Evolutionary conservation across 1,140 invertebrate species (phyloP).

Genomic region (Papilio polytes): DNA sequence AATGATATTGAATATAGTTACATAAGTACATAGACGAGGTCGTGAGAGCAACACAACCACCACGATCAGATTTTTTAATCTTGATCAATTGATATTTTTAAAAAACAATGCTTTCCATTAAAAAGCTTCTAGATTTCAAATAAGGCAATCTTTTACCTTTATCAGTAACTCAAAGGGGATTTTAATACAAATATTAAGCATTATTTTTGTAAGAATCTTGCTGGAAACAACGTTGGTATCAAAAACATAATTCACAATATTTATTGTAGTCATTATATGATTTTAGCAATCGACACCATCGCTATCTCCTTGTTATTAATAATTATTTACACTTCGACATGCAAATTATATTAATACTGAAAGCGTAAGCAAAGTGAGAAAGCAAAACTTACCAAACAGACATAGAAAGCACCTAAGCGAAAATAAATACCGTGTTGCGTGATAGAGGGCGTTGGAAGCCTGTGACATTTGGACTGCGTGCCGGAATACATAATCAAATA

Average conservation of each 20-base stretch:
- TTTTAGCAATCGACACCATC: not conserved
- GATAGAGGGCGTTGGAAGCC: conserved; percentile 21
- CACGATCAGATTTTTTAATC: not conserved
- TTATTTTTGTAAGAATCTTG: not conserved
- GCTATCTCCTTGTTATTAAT: not conserved
- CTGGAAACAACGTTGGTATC: conserved; percentile 11
- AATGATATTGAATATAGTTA: too few species aligned
- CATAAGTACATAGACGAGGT: too few species aligned
- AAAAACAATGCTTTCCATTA: conserved; percentile 29
- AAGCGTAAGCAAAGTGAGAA: conserved; percentile 25
- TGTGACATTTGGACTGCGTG: conserved; percentile 23
- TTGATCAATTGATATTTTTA: not conserved
- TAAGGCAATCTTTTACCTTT: conserved; percentile 12
- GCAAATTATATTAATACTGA: conserved; percentile 16
- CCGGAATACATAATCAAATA: conserved; percentile 32
- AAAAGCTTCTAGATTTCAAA: conserved; percentile 19
- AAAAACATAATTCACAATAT: not conserved
- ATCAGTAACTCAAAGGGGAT: not conserved
- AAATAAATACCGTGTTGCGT: conserved; percentile 24
- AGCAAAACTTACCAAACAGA: conserved; percentile 34
- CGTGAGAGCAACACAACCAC: not conserved
- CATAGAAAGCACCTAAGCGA: conserved; percentile 15
- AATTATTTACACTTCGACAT: conserved; percentile 34
- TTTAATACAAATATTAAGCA: too few species aligned
- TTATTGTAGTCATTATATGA: not conserved